phyloP scores from a whole-genome alignment of 2,888 invertebrate genomes.

The Mesopsocus fuscifrons region DNA sequence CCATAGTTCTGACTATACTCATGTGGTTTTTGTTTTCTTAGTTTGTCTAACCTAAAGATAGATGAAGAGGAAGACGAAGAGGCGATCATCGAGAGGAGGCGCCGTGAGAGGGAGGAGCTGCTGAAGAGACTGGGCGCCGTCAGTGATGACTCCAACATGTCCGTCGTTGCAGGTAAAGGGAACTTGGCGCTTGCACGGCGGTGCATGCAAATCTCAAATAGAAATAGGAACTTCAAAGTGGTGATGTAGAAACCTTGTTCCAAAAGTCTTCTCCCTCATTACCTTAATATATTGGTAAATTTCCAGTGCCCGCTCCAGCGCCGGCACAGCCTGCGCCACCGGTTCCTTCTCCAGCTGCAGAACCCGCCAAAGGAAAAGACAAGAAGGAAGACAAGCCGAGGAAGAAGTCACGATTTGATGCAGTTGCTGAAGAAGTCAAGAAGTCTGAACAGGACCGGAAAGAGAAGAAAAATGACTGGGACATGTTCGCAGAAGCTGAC shows the following conservation, averaged over 20 bases:
- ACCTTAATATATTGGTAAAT: no score
- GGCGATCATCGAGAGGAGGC: constrained; percentile 70
- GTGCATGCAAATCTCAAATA: constrained; percentile 3
- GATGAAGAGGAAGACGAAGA: constrained; percentile 81
- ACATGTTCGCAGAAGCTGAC: constrained; percentile 86
- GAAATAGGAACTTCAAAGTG: no score
- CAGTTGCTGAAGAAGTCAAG: constrained; percentile 19
- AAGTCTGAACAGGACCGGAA: constrained; percentile 20
- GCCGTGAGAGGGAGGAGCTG: constrained; percentile 74
- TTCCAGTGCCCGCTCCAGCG: no score
- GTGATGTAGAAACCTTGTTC: constrained; percentile 3
- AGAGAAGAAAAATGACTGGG: constrained; percentile 44
- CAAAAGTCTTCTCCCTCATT: constrained; percentile 1
- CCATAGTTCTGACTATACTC: no score
- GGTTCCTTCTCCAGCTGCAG: no score
- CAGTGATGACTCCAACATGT: constrained; percentile 34
- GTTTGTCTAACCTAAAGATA: constrained; percentile 42
- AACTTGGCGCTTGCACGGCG: no score
- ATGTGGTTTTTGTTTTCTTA: no score
- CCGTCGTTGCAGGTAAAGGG: neutral
- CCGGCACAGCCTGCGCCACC: no score
- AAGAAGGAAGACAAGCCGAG: constrained; percentile 18
- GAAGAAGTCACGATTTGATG: constrained; percentile 19
- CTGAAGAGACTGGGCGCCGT: constrained; percentile 42
- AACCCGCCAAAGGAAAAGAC: constrained; percentile 17